These are phyloP conservation scores for Pandemis heparana DNA, from an alignment of 2,888 invertebrate genomes.

Conservation along the genomic window DNA sequence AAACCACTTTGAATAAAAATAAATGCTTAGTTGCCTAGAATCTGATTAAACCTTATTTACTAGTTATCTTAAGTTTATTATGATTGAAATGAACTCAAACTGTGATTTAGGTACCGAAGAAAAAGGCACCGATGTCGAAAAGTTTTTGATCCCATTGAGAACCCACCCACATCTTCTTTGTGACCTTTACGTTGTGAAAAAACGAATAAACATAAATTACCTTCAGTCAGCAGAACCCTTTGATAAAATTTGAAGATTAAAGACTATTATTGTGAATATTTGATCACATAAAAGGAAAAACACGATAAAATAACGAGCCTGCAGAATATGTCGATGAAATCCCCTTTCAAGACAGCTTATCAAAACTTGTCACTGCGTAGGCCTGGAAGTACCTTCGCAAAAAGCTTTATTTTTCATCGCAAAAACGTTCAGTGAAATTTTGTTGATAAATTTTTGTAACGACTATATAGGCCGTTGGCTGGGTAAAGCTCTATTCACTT, in stretches of 20 bases:
- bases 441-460: not conserved
- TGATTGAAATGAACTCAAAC: not conserved
- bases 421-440: not conserved
- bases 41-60: not conserved
- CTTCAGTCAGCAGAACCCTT: slow-evolving; percentile 21
- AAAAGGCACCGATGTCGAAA: slow-evolving; percentile 18
- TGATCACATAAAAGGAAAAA: slow-evolving; percentile 27
- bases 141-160: slow-evolving; percentile 12
- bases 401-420: not conserved
- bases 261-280: slow-evolving; percentile 27
- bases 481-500: not conserved
- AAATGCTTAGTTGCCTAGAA: not conserved
- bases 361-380: slow-evolving; percentile 45
- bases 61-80: not conserved
- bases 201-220: slow-evolving; percentile 30
- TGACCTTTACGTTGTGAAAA: slow-evolving; percentile 14
- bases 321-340: slow-evolving; percentile 42
- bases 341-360: slow-evolving; percentile 48
- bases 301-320: slow-evolving; percentile 42
- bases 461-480: not conserved
- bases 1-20: no score
- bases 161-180: slow-evolving; percentile 10
- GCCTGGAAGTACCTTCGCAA: slow-evolving; percentile 31
- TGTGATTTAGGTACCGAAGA: not conserved
- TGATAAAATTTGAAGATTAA: slow-evolving; percentile 22